These are phyloP conservation scores for Chymomyza costata DNA, from an alignment of 1,140 invertebrate species.

Conservation along the genomic window DNA sequence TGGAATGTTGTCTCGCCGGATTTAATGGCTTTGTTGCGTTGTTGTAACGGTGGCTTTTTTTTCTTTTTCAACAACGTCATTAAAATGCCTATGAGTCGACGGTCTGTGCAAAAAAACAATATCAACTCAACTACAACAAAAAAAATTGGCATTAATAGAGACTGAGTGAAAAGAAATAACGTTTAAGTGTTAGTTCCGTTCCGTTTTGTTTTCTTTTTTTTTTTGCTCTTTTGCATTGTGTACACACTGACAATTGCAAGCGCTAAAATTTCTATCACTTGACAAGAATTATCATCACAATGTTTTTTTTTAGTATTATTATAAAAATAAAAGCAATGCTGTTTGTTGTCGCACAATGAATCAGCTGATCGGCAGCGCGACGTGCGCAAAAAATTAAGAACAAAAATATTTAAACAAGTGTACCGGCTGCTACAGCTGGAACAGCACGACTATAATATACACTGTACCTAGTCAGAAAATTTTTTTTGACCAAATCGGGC, in stretches of 20 bases:
- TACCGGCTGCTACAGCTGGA: no score
- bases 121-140: slow-evolving; percentile 5
- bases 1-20: slow-evolving; percentile 69
- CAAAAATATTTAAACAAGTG: no score
- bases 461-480: no score
- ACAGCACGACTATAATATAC: no score
- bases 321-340: no score
- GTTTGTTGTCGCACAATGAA: slow-evolving; percentile 1
- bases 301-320: no score
- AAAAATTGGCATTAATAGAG: slow-evolving; percentile 26
- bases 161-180: slow-evolving; percentile 24
- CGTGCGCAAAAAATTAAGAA: slow-evolving; percentile 19
- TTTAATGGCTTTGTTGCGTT: slow-evolving; percentile 66
- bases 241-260: no score
- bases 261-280: no score
- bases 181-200: slow-evolving; percentile 44
- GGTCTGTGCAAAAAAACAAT: no score
- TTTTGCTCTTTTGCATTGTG: no score
- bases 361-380: slow-evolving; percentile 28
- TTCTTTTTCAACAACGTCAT: slow-evolving; percentile 57
- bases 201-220: slow-evolving; percentile 23
- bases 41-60: slow-evolving; percentile 41
- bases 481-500: no score
- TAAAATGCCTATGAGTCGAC: neutral
- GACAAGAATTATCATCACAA: no score